phyloP scores from a whole-genome alignment of 2,797 vertebrate species.

The Hapalemur alaotrensis region DNA sequence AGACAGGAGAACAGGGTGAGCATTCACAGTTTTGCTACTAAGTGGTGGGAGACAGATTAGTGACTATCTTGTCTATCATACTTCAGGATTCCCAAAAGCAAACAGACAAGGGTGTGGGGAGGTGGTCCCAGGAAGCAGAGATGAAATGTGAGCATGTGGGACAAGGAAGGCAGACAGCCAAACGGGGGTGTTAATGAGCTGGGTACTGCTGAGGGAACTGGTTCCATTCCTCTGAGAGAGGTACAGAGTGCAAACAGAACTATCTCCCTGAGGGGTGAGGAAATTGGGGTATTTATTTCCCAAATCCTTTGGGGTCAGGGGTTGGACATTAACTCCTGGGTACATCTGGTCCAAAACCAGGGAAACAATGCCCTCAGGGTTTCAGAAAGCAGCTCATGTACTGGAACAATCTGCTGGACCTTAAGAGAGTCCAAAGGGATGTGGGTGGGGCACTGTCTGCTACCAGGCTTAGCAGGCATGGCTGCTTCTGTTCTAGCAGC shows the following conservation, averaged over 20 bases:
- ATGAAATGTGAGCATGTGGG: not conserved
- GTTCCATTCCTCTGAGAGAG: not conserved
- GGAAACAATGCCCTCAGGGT: not conserved
- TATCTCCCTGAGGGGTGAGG: not conserved
- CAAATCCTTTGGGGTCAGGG: not conserved
- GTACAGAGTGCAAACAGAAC: not conserved
- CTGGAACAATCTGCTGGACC: not conserved
- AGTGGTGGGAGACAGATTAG: not conserved
- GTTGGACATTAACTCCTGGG: not conserved
- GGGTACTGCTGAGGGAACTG: not conserved
- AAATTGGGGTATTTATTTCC: not conserved
- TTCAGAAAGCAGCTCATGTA: not conserved
- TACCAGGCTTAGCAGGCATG: not conserved
- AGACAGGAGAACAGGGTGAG: not conserved
- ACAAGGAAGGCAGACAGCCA: not conserved
- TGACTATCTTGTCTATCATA: not conserved
- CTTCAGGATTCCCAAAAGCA: not conserved
- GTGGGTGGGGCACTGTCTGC: not conserved
- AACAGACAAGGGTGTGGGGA: not conserved
- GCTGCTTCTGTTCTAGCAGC: not conserved
- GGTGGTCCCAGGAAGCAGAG: not conserved
- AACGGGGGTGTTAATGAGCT: not conserved
- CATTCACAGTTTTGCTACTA: not conserved
- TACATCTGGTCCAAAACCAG: not conserved
- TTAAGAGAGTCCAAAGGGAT: not conserved